Evolutionary conservation across 2,888 invertebrate genomes (phyloP), one percentile per base, ranked within the genome.

Genomic region (Marasmarcha lunaedactyla): DNA sequence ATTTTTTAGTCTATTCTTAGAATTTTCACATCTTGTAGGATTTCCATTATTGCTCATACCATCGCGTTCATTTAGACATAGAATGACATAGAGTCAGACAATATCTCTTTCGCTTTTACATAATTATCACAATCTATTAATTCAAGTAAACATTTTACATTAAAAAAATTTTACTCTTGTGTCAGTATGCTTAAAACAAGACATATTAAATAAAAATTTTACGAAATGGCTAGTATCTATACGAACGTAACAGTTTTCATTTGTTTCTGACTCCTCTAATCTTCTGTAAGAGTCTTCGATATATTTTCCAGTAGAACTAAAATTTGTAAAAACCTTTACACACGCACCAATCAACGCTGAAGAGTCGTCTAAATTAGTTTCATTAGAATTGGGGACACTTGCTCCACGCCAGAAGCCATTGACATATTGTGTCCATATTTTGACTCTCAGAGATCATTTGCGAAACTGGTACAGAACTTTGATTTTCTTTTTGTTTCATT

Each of bases 371-470:
- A 40, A 35, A 13, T 38, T 25, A 4, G 42, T 40, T 36, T 46
- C 42, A 42, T 46, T 15, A 9, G 43, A 7, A 20, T 20, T 20
- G 14, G 13, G 6, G 35, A 9, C 38, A 35, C 38, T 42, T 38
- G 14, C 10, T 25, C 36, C 37, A 42, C 12, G 42, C 25, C n/a
- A 37, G 2, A 12, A 45, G 35, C 45, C 45, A 45, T 7, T 41
- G 38, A 11, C n/a, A 15, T 35, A 45, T 42, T 10, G 42, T 15
- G 12, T 45, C 37, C 37, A 42, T 30, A 11, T 36, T 41, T 2
- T 45, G 45, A 39, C 15, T 41, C 15, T 41, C 42, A 2, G 41
- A 37, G 15, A 45, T 37, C 41, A 45, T 40, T 12, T 45, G 45
- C 10, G 30, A 30, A 3, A 30, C 30, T 2, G 30, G n/a, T 3